These are phyloP conservation scores for Lochmaea crataegi DNA, from an alignment of 2,888 invertebrate genomes.

Conservation along the genomic window DNA sequence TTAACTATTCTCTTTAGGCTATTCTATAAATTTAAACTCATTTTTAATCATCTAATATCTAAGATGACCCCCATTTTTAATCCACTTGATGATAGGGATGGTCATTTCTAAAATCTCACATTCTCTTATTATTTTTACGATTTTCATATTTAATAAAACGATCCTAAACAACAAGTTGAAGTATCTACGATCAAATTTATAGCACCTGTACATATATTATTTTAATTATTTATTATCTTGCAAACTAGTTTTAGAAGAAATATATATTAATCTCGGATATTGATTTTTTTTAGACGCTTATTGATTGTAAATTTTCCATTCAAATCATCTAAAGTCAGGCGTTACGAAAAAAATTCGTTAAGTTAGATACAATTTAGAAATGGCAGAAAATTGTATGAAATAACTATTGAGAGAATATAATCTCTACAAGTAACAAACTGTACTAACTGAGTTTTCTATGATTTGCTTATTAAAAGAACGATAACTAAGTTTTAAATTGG, in stretches of 20 bases:
- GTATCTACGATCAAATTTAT: background rate
- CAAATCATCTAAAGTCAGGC: too few species aligned
- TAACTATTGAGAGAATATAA: background rate
- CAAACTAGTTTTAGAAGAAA: background rate
- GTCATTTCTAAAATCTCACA: too few species aligned
- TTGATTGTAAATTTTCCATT: background rate
- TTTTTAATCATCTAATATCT: too few species aligned
- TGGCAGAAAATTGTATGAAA: background rate
- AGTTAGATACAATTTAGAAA: background rate
- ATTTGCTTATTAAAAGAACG: too few species aligned
- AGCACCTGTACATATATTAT: constrained; percentile 1
- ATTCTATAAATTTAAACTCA: too few species aligned
- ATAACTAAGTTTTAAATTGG: too few species aligned
- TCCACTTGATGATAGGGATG: too few species aligned
- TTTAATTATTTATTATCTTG: constrained; percentile 7
- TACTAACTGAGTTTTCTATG: background rate
- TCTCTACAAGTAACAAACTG: background rate
- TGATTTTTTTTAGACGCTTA: background rate
- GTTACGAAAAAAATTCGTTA: too few species aligned
- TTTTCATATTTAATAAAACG: too few species aligned
- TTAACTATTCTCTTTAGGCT: background rate
- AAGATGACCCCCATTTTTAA: too few species aligned
- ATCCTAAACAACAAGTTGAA: background rate
- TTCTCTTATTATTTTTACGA: too few species aligned
- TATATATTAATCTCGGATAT: background rate